These are phyloP conservation scores for Sebastes kiyomatsui DNA, from an alignment of 2,797 vertebrate genomes.

Conservation along the genomic window DNA sequence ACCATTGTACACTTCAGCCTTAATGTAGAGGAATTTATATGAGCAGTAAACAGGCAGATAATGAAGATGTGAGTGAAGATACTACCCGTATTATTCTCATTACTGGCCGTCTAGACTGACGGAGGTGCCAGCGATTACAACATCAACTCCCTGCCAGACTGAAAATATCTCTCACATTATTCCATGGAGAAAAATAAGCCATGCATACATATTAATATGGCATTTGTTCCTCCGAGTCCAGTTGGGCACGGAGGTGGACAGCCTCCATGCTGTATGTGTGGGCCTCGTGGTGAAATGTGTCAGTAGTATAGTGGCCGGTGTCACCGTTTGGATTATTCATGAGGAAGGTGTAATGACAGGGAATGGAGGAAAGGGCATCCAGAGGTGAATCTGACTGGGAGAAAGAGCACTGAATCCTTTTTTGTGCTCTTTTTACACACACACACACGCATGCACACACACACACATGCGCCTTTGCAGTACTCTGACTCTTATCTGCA, in stretches of 20 bases:
- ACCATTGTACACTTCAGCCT: background rate
- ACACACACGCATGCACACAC: background rate
- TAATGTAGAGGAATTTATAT: constrained; percentile 8
- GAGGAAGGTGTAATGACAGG: constrained; percentile 52
- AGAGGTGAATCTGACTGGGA: constrained; percentile 70
- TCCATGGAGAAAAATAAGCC: constrained; percentile 19
- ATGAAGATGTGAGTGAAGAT: constrained; percentile 38
- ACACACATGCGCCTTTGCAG: constrained; percentile 1
- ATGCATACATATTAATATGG: constrained; percentile 29
- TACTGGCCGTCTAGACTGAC: constrained; percentile 38
- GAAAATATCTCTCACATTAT: constrained; percentile 21
- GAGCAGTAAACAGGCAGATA: constrained; percentile 33
- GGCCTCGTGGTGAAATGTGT: constrained; percentile 26
- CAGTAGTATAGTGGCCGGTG: constrained; percentile 27
- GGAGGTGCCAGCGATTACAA: constrained; percentile 30
- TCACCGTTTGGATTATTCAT: constrained; percentile 70
- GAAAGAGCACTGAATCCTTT: constrained; percentile 25
- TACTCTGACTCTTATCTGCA: constrained; percentile 66
- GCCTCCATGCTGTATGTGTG: constrained; percentile 19
- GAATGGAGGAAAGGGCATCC: constrained; percentile 70
- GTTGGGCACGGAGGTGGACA: background rate
- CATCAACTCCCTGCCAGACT: background rate
- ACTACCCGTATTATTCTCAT: constrained; percentile 32
- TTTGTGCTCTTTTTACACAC: constrained; percentile 25
- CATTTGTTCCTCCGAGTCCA: constrained; percentile 9